Conservation (phyloP, 92 coral and sea anemone species). For the Actinostola sp. region DNA sequence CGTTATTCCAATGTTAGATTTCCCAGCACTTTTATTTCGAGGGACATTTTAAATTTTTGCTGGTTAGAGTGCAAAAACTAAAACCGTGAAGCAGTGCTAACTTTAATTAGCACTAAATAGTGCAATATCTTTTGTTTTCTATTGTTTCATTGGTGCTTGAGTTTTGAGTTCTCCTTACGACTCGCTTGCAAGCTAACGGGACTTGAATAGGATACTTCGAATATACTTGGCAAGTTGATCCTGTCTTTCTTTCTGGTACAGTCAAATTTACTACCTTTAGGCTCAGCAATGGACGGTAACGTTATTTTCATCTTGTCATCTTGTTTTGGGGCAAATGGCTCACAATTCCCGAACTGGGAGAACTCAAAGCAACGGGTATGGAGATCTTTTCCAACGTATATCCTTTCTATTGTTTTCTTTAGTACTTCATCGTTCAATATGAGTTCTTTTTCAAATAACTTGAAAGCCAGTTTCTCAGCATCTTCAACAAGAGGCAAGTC, state of each 20-base stretch:
- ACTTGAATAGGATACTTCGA: constrained; percentile 10
- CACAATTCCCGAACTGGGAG: constrained; percentile 17
- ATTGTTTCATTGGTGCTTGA: no score
- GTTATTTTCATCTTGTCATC: no score
- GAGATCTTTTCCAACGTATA: constrained; percentile 10
- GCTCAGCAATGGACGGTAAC: constrained; percentile 1
- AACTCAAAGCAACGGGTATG: constrained; percentile 12
- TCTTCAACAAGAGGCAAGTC: constrained; percentile 17
- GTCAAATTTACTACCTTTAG: background rate
- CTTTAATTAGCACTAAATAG: no score
- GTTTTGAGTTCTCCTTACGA: background rate
- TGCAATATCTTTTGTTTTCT: no score
- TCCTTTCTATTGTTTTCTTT: constrained; percentile 24
- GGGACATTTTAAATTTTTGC: no score
- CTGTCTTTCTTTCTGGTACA: no score
- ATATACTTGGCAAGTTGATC: constrained; percentile 11
- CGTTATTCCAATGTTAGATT: no score
- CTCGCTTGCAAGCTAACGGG: constrained; percentile 3
- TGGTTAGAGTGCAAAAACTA: no score
- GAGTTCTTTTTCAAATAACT: background rate
- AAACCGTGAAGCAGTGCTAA: no score
- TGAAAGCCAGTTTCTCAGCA: constrained; percentile 15
- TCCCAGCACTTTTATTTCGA: no score
- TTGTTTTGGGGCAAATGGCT: no score
- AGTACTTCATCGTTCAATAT: constrained; percentile 6